Percentiles rank a stretch among this genome's conserved stretches.
Conservation (phyloP, 2,888 invertebrate species). For the Sericinus montela region DNA sequence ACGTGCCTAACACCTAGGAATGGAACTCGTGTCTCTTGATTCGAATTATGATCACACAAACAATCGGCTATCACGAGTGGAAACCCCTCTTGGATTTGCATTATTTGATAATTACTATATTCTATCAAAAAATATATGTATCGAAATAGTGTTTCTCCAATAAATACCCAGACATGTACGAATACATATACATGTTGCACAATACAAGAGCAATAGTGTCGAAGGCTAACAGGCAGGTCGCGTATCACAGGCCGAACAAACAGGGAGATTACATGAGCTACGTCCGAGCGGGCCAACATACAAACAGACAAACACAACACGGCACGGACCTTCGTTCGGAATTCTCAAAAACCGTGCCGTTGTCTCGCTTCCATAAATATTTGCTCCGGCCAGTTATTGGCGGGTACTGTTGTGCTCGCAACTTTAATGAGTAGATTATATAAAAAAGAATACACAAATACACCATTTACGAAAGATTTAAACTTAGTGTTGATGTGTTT, state of each 20-base stretch:
- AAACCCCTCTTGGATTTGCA: too few species aligned
- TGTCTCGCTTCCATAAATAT: constrained; percentile 70
- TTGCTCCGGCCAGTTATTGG: constrained; percentile 70
- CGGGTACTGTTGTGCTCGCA: constrained; percentile 41
- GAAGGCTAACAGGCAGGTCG: constrained; percentile 29
- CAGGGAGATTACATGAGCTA: constrained; percentile 54
- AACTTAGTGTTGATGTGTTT: too few species aligned
- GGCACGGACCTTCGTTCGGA: constrained; percentile 60
- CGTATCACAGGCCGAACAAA: constrained; percentile 39
- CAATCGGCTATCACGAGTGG: too few species aligned
- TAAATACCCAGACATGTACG: neutral
- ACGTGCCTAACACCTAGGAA: too few species aligned
- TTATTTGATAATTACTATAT: too few species aligned
- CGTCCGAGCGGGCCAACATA: constrained; percentile 36
- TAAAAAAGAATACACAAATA: too few species aligned
- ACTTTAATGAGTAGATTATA: constrained; percentile 15
- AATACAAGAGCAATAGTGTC: constrained; percentile 29
- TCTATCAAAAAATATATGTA: too few species aligned
- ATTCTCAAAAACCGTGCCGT: constrained; percentile 74
- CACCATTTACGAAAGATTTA: too few species aligned
- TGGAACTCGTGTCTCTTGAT: too few species aligned
- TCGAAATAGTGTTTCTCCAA: too few species aligned
- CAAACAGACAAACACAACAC: constrained; percentile 28
- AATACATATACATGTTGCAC: neutral
- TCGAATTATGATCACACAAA: too few species aligned